phyloP scores from a whole-genome alignment of 2,888 invertebrate genomes.

The Toxonevra muliebris region DNA sequence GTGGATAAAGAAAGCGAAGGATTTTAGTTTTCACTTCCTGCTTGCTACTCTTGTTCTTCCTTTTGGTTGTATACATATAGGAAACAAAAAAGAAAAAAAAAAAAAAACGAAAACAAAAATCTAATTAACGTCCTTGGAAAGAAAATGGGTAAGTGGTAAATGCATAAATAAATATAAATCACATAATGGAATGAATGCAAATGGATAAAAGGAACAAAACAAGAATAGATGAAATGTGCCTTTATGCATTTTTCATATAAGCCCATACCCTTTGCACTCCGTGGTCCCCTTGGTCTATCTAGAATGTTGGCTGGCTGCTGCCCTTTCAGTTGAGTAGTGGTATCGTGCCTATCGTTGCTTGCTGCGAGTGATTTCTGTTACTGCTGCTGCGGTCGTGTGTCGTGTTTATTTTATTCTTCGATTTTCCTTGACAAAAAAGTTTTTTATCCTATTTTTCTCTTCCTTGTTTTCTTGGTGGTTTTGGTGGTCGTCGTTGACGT shows the following conservation, averaged over 20 bases:
- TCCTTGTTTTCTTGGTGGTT: neutral
- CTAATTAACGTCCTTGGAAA: constrained; percentile 30
- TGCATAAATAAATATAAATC: neutral
- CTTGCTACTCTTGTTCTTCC: neutral
- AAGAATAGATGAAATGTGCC: neutral
- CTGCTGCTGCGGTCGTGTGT: neutral
- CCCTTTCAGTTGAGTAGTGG: no score
- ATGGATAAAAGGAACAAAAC: neutral
- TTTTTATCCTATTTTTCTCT: neutral
- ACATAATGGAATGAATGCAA: neutral
- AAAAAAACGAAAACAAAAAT: constrained; percentile 22
- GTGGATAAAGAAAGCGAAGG: neutral
- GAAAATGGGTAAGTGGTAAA: constrained; percentile 31
- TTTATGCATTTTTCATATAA: no score
- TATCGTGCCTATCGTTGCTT: no score
- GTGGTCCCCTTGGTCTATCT: no score
- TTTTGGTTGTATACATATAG: constrained; percentile 10
- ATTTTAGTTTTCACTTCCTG: constrained; percentile 4
- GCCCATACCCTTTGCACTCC: no score
- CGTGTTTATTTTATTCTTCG: neutral
- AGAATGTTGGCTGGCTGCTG: no score
- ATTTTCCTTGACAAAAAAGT: constrained; percentile 2
- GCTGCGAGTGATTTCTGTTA: neutral
- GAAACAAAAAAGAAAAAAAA: constrained; percentile 20
- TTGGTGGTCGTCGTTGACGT: neutral